Base-by-base conservation (phyloP, 2,888 invertebrate genomes). In the Nowickia ferox region DNA sequence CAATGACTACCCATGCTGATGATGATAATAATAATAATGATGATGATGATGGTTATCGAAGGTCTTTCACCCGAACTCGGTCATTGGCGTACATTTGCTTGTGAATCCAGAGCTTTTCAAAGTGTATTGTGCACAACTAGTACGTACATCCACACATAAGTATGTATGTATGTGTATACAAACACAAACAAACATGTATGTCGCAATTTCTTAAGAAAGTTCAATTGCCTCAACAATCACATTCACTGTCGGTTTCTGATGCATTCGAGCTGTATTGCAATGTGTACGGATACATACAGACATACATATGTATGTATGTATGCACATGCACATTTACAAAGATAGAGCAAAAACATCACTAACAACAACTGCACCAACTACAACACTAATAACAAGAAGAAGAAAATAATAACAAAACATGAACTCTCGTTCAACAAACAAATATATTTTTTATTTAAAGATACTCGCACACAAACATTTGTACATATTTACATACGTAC, bases 21-120 rank as follows among this genome's bases (percentile, higher is more conserved):
- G 87, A 88, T 82, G 77, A 85, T 84, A 87, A 90, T 88, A 89
- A 90, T 86, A 87, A 90, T 89, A 89, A 91, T 90, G 90, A 91
- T 90, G 90, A 91, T 90, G 90, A 92, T 91, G 91, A 92, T 92
- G 92, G 92, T 92, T 91, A 92, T 92, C 92, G 92, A 93, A 93
- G 93, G 93, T 93, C 93, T 93, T 93, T 93, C 93, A 93, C 93
- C 93, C 93, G 93, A 92, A 92, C 92, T 92, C 93, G 93, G 93
- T 93, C 93, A 93, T 93, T 93, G 93, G 93, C 93, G 93, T 92
- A 92, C 92, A 92, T 92, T 92, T 90, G 91, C 91, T 90, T 90
- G 90, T 89, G 90, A 90, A 91, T 91, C 91, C 91, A 91, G 91
- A 91, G 91, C 91, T 91, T 91, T 91, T 91, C 90, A 91, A 91